Conservation (phyloP, 2,113 vertebrate genomes). For the Caracal caracal region DNA sequence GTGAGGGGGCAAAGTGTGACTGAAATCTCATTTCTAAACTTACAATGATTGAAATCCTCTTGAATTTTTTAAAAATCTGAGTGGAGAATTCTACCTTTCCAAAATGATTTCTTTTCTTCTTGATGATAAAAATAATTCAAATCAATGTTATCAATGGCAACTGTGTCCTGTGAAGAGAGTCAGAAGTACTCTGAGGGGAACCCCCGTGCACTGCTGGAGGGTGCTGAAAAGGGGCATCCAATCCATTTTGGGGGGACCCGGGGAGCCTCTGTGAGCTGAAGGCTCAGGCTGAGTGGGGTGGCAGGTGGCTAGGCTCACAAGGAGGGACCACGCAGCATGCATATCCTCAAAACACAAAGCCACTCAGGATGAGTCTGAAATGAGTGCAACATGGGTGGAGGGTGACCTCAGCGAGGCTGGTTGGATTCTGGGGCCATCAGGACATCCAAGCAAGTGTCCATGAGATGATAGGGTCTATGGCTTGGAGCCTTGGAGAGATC, state of each 20-base stretch:
- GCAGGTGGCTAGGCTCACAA: background rate
- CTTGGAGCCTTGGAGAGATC: no score
- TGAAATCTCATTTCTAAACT: background rate
- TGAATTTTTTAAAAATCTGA: background rate
- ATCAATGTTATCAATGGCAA: background rate
- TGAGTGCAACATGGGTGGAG: background rate
- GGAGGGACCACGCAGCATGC: background rate
- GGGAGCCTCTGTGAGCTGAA: background rate
- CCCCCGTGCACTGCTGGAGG: background rate
- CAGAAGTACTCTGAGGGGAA: background rate
- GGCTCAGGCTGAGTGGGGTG: background rate
- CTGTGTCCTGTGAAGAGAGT: background rate
- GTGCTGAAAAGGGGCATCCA: background rate
- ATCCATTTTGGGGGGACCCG: background rate
- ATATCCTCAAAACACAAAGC: background rate
- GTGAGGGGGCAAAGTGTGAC: background rate
- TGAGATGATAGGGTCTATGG: background rate
- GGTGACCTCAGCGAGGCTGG: background rate
- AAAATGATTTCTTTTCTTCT: background rate
- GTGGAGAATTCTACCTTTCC: background rate
- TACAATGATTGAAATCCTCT: background rate
- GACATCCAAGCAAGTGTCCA: background rate
- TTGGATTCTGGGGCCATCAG: background rate
- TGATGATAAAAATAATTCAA: background rate
- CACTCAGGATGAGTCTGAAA: rapidly evolving